phyloP scores from a whole-genome alignment of 2,797 vertebrate species.

The Odontamblyopus lacepedii region DNA sequence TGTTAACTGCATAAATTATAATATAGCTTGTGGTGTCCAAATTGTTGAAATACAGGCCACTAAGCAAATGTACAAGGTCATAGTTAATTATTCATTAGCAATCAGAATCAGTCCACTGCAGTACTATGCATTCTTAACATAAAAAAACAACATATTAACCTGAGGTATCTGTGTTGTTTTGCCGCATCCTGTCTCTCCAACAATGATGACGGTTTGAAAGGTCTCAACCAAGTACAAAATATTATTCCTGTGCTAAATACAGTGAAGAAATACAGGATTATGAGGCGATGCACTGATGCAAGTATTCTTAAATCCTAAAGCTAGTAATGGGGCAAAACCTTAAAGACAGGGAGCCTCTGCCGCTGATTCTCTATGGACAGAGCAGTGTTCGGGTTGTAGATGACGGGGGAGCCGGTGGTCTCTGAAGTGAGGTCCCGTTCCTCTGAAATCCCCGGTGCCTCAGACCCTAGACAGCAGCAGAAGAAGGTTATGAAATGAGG shows the following conservation, averaged over 20 bases:
- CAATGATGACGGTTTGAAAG: conserved; percentile 94
- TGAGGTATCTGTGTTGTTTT: conserved; percentile 98
- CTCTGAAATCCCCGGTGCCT: conserved; percentile 90
- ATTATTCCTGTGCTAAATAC: conserved; percentile 96
- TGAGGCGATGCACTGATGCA: neutral
- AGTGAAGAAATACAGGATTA: neutral
- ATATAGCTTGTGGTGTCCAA: conserved; percentile 37
- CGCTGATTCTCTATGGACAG: conserved; percentile 97
- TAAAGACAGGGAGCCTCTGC: conserved; percentile 96
- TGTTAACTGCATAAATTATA: conserved; percentile 48
- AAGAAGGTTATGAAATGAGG: conserved; percentile 34
- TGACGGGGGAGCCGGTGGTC: conserved; percentile 80
- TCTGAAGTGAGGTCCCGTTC: conserved; percentile 90
- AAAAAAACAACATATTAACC: conserved; percentile 62
- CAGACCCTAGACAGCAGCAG: conserved; percentile 79
- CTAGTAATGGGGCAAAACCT: conserved; percentile 74
- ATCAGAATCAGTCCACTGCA: conserved; percentile 34
- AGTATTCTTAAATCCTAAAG: neutral
- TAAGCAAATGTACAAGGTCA: conserved; percentile 57
- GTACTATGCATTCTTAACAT: neutral
- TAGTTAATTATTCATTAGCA: conserved; percentile 15
- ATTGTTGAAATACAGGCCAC: conserved; percentile 20
- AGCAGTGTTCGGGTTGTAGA: conserved; percentile 91
- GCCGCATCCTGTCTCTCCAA: conserved; percentile 97
- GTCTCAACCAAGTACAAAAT: conserved; percentile 95